These are phyloP conservation scores for Artibeus jamaicensis DNA, from an alignment of 2,797 vertebrate species.

Conservation along the genomic window DNA sequence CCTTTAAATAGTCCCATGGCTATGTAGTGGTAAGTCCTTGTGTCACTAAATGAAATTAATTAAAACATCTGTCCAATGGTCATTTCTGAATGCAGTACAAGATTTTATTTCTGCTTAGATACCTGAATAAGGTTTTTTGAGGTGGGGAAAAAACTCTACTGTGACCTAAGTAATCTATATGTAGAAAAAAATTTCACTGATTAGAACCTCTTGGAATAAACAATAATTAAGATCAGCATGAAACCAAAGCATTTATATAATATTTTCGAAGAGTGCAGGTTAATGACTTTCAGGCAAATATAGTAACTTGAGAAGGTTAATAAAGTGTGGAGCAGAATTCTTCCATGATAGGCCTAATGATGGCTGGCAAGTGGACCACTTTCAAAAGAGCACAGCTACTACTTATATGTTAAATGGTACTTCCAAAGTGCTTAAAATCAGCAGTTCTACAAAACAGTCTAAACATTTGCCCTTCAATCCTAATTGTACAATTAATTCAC, in stretches of 20 bases:
- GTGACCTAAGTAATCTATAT: background rate
- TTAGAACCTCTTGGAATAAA: conserved; percentile 22
- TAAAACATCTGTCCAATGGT: background rate
- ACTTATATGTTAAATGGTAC: conserved; percentile 52
- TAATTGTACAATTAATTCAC: conserved; percentile 59
- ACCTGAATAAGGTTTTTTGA: background rate
- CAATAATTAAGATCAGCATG: conserved; percentile 30
- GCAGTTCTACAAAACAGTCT: conserved; percentile 33
- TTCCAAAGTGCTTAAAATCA: conserved; percentile 59
- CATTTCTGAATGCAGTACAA: background rate
- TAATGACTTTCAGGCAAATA: conserved; percentile 68
- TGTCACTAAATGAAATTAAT: background rate
- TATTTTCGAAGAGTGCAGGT: conserved; percentile 34
- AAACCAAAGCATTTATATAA: conserved; percentile 42
- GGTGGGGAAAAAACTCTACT: background rate
- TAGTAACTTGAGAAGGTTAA: conserved; percentile 53
- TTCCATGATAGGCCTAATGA: conserved; percentile 57
- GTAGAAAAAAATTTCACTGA: conserved; percentile 29
- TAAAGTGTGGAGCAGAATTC: conserved; percentile 52
- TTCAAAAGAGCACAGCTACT: conserved; percentile 48
- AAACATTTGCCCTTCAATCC: conserved; percentile 47
- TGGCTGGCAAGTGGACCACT: conserved; percentile 31
- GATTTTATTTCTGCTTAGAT: background rate
- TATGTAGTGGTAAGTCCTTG: background rate
- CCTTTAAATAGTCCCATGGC: background rate